Percentiles rank a stretch among this genome's conserved stretches.
These are phyloP conservation scores for Carassius auratus DNA, from an alignment of 2,113 vertebrate species.

Conservation along the genomic window DNA sequence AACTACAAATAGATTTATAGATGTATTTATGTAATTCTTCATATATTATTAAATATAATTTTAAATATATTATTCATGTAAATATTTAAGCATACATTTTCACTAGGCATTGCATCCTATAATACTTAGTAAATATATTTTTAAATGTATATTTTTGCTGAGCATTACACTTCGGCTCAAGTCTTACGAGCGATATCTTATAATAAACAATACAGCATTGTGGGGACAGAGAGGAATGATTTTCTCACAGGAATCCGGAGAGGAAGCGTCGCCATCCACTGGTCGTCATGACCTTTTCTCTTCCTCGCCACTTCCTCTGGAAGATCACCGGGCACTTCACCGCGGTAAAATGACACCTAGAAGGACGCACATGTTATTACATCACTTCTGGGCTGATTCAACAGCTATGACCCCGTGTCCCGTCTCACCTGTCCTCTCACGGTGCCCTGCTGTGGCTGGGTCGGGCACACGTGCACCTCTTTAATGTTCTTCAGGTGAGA, in stretches of 20 bases:
- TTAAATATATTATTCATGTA: too few species aligned
- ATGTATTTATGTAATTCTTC: too few species aligned
- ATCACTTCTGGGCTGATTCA: neutral
- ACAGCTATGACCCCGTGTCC: neutral
- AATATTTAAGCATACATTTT: too few species aligned
- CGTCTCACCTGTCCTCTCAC: constrained; percentile 90
- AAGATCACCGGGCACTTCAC: constrained; percentile 78
- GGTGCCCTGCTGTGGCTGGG: constrained; percentile 75
- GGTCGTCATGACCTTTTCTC: constrained; percentile 79
- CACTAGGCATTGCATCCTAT: too few species aligned
- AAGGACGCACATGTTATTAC: neutral
- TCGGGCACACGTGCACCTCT: constrained; percentile 87
- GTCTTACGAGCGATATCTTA: neutral
- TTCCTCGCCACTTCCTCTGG: constrained; percentile 84
- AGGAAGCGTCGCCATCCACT: constrained; percentile 93
- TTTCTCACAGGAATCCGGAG: constrained; percentile 85
- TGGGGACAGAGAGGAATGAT: too few species aligned
- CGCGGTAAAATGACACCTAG: constrained; percentile 96
- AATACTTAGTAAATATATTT: too few species aligned
- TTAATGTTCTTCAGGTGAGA: constrained; percentile 93
- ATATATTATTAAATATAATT: too few species aligned
- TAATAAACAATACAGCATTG: neutral
- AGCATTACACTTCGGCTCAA: too few species aligned
- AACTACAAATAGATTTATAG: too few species aligned
- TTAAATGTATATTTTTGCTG: too few species aligned